Percentiles rank a stretch among this genome's conserved stretches.
Evolutionary conservation across 1,140 invertebrate species (phyloP).

Genomic region (Leptonema lineaticorne): DNA sequence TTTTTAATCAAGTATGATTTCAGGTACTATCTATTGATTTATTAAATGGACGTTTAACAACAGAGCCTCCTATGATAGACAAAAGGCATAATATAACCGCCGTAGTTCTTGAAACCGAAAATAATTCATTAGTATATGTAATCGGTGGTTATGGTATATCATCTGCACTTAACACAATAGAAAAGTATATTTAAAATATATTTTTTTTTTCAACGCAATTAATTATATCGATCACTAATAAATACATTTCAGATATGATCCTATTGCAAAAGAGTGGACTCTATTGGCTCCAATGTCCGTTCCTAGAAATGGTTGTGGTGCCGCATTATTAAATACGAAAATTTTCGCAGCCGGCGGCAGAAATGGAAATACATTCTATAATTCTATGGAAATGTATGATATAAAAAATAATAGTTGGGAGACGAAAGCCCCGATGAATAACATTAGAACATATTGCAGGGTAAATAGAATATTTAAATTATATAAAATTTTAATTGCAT

Average conservation of each 20-base stretch:
- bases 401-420: neutral
- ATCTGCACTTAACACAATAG: neutral
- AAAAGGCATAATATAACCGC: neutral
- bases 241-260: neutral
- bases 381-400: neutral
- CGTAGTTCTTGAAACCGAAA: neutral
- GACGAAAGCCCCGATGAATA: neutral
- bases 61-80: neutral
- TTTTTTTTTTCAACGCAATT: too few species aligned
- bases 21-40: neutral
- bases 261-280: neutral
- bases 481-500: too few species aligned
- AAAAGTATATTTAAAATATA: neutral
- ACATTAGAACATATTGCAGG: neutral
- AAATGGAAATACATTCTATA: neutral
- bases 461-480: neutral
- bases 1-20: too few species aligned
- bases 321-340: neutral
- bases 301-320: neutral
- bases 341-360: neutral
- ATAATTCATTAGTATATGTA: neutral
- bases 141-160: neutral
- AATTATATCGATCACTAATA: too few species aligned
- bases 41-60: neutral
- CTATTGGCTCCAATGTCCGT: neutral